phyloP scores from a whole-genome alignment of 2,888 invertebrate genomes.

The Vesta saturnalis region DNA sequence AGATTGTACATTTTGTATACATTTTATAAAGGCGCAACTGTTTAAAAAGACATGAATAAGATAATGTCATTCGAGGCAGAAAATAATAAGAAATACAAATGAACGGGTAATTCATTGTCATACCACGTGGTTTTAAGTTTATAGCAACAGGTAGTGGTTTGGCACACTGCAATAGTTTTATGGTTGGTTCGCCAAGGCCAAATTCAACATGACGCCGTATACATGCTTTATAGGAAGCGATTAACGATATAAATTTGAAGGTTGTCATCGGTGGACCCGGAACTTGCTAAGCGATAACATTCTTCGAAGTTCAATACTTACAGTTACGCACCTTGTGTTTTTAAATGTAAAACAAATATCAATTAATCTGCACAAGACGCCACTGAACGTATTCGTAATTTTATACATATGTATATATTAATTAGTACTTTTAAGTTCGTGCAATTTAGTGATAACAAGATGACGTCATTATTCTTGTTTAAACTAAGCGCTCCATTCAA shows the following conservation, averaged over 20 bases:
- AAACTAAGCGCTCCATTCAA: slow-evolving; percentile 13
- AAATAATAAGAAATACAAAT: slow-evolving; percentile 22
- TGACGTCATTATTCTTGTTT: slow-evolving; percentile 30
- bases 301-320: neutral
- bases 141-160: slow-evolving; percentile 40
- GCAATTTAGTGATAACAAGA: slow-evolving; percentile 17
- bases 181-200: slow-evolving; percentile 49
- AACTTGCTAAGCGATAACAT: slow-evolving; percentile 29
- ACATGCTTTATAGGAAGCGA: slow-evolving; percentile 51
- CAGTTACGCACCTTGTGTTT: slow-evolving; percentile 1
- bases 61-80: slow-evolving; percentile 20
- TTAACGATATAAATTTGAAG: slow-evolving; percentile 52
- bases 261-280: slow-evolving; percentile 48
- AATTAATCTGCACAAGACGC: neutral
- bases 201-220: slow-evolving; percentile 47
- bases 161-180: slow-evolving; percentile 44
- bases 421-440: too few species aligned
- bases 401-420: neutral
- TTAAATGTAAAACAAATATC: neutral
- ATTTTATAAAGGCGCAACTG: too few species aligned
- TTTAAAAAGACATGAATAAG: slow-evolving; percentile 4
- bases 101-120: slow-evolving; percentile 29
- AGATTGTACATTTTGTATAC: neutral
- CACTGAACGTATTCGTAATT: neutral
- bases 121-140: slow-evolving; percentile 33